Base-by-base conservation (phyloP, 2,113 vertebrate genomes). In the Indicator maculatus region DNA sequence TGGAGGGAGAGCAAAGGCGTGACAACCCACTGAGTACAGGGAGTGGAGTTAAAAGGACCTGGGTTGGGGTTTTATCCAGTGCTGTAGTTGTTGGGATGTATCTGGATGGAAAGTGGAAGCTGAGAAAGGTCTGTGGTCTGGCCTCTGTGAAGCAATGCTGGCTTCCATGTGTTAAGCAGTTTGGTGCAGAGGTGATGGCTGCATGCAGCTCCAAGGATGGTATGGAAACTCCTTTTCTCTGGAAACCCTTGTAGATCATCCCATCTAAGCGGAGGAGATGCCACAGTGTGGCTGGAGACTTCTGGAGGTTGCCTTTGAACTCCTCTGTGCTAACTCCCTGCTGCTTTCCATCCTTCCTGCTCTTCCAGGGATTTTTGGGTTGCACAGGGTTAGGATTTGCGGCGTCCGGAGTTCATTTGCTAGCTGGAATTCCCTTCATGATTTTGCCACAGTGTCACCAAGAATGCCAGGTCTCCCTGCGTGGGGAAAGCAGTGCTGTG, bases 101-200 rank as follows among this genome's bases (percentile, higher is more conserved):
- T 38, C 73, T 60, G 74, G 74, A 17, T 52, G 70, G 66, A 15
- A 89, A 16, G 17, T 16, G 41, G 66, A 72, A 89, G 58, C 50
- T n/a, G 78, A 61, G 67, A 8, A 17, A 13, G 26, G 23, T 59
- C 28, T 27, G 16, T 18, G 63, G 13, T 58, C 19, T 39, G 70
- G 55, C 36, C 1, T 3, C 44, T 1, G 5, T 1, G 11, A 11
- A 21, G 45, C 59, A 5, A 7, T 4, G 3, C n/a, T 41, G 47
- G 28, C 17, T 56, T 76, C 45, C 0, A 1, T 7, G 11, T 56
- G 58, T 3, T 75, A 65, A 24, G 74, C 70, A 6, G 2, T 24
- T 38, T 0, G 0, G 30, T 39, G 59, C 8, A 5, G 77, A 56
- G n/a, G 26, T 33, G 36, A 27, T 45, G 3, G 30, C 26, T 31